These are phyloP conservation scores for Thamnophis elegans DNA, from an alignment of 2,797 vertebrate genomes.

Conservation along the genomic window DNA sequence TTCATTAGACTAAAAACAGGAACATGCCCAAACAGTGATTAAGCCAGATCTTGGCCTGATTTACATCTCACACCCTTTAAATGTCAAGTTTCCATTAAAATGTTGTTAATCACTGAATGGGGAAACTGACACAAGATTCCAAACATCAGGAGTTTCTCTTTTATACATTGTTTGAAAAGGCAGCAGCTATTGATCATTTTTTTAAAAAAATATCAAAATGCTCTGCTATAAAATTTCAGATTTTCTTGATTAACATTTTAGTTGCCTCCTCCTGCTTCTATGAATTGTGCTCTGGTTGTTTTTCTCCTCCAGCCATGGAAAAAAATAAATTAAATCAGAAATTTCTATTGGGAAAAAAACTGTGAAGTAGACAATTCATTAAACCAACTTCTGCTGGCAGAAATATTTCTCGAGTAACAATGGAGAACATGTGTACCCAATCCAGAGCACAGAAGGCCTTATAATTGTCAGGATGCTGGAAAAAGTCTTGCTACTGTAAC, in stretches of 20 bases:
- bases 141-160: conserved; percentile 14
- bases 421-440: background rate
- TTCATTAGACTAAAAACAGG: conserved; percentile 34
- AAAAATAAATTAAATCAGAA: conserved; percentile 6
- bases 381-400: conserved; percentile 3
- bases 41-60: conserved; percentile 33
- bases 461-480: background rate
- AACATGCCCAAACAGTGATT: conserved; percentile 8
- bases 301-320: conserved; percentile 18
- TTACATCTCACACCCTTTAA: conserved; percentile 38
- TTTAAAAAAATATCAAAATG: background rate
- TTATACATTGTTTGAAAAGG: conserved; percentile 30
- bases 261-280: background rate
- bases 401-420: background rate
- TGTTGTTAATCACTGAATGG: conserved; percentile 24
- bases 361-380: background rate
- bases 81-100: conserved; percentile 33
- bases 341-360: background rate
- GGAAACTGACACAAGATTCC: conserved; percentile 32
- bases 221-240: conserved; percentile 20
- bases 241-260: conserved; percentile 6
- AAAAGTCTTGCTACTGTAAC: background rate
- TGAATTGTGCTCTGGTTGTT: background rate
- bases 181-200: conserved; percentile 25
- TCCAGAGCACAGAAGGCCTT: background rate